A percentile compares a stretch with the other conserved stretches of the same genome.
phyloP scores from a whole-genome alignment of 2,888 invertebrate species.

The Brachynemurus nebulosus region DNA sequence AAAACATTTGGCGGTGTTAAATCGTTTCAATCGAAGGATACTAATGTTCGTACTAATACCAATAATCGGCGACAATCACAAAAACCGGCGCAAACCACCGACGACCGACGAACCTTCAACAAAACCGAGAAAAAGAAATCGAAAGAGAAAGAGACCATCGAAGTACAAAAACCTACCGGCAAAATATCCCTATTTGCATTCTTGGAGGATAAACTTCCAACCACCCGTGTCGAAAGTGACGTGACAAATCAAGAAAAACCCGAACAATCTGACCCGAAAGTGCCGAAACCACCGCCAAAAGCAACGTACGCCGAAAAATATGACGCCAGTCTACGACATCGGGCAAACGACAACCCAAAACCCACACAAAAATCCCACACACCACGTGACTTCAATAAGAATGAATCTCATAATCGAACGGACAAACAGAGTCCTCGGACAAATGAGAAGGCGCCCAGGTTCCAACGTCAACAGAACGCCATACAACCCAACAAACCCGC shows the following conservation, averaged over 20 bases:
- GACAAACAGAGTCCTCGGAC: neutral
- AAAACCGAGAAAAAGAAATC: conserved; percentile 8
- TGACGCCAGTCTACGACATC: conserved; percentile 4
- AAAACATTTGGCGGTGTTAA: conserved; percentile 40
- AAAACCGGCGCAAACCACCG: conserved; percentile 6
- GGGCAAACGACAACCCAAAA: neutral
- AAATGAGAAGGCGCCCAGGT: conserved; percentile 43
- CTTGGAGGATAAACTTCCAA: conserved; percentile 63
- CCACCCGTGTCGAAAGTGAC: conserved; percentile 19
- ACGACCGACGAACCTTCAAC: conserved; percentile 7
- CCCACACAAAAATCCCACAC: neutral
- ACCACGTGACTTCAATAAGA: neutral
- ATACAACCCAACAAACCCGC: neutral
- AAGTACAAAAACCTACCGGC: conserved; percentile 59
- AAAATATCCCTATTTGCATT: conserved; percentile 73
- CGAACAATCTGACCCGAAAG: neutral
- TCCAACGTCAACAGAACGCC: conserved; percentile 28
- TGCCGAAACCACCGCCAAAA: neutral
- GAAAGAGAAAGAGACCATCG: conserved; percentile 26
- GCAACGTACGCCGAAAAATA: conserved; percentile 5
- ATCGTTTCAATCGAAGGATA: conserved; percentile 22
- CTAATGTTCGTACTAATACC: conserved; percentile 2
- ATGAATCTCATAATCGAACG: too few species aligned
- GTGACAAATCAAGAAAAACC: conserved; percentile 2
- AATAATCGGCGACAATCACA: conserved; percentile 8